Evolutionary conservation across 2,797 vertebrate genomes (phyloP).

Genomic region (Lophotriccus pileatus): DNA sequence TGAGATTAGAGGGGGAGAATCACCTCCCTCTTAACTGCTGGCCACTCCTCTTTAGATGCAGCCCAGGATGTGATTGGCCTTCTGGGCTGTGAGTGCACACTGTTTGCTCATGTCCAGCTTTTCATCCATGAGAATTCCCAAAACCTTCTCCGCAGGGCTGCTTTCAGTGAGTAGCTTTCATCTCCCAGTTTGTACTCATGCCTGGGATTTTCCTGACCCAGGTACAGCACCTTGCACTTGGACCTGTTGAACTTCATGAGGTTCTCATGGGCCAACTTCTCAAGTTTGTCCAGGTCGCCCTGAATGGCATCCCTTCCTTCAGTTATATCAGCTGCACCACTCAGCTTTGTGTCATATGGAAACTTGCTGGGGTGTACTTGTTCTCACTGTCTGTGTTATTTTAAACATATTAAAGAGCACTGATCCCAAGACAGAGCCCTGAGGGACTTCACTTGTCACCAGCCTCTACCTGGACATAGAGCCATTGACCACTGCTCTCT

Average conservation of each 20-base stretch:
- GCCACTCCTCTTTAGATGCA: not conserved
- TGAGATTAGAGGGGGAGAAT: not conserved
- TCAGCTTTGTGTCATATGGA: not conserved
- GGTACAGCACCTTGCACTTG: not conserved
- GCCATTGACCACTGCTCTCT: not conserved
- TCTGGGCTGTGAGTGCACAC: fast-evolving
- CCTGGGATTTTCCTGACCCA: not conserved
- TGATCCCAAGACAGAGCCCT: fast-evolving
- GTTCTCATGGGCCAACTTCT: not conserved
- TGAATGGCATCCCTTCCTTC: not conserved
- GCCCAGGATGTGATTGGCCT: fast-evolving
- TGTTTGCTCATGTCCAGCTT: not conserved
- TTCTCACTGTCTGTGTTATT: not conserved
- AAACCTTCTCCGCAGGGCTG: not conserved
- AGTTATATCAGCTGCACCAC: not conserved
- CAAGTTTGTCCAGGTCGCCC: not conserved
- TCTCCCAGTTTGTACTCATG: not conserved
- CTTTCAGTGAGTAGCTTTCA: not conserved
- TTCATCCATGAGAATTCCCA: not conserved
- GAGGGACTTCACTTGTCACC: fast-evolving
- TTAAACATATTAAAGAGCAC: not conserved
- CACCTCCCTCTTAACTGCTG: fast-evolving
- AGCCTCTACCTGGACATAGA: not conserved
- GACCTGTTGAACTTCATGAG: not conserved
- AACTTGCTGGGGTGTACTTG: not conserved